Evolutionary conservation across 2,797 vertebrate genomes (phyloP).

Genomic region (Momotus momota): DNA sequence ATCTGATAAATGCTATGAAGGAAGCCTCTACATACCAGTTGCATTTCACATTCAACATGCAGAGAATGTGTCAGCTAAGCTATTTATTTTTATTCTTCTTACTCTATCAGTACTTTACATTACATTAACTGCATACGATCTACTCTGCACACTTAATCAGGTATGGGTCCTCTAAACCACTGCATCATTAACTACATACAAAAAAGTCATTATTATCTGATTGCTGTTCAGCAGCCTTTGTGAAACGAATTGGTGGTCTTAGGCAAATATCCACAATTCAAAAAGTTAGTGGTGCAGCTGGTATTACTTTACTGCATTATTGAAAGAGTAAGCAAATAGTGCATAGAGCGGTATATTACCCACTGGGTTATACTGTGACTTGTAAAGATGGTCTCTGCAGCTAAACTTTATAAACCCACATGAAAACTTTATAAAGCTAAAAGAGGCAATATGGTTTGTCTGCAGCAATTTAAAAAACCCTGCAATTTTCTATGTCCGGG

Average conservation of each 20-base stretch:
- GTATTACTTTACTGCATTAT: background rate
- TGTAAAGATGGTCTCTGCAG: background rate
- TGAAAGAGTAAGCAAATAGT: background rate
- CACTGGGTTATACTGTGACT: background rate
- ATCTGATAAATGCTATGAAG: background rate
- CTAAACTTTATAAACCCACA: background rate
- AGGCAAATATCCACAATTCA: background rate
- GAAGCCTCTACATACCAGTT: background rate
- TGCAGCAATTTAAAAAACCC: background rate
- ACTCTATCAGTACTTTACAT: constrained; percentile 23
- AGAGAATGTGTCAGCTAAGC: background rate
- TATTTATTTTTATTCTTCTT: constrained; percentile 43
- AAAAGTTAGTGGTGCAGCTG: background rate
- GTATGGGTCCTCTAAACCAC: background rate
- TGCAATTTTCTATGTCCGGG: background rate
- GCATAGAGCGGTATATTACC: background rate
- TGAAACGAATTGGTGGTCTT: constrained; percentile 39
- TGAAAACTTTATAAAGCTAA: background rate
- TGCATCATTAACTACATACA: constrained; percentile 37
- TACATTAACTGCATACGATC: background rate
- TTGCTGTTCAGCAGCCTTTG: constrained; percentile 31
- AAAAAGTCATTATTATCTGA: constrained; percentile 57
- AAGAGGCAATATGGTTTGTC: background rate
- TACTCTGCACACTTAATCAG: constrained; percentile 25
- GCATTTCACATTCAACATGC: background rate